These are phyloP conservation scores for Coptotermes formosanus DNA, from an alignment of 1,140 invertebrate species.

Conservation along the genomic window DNA sequence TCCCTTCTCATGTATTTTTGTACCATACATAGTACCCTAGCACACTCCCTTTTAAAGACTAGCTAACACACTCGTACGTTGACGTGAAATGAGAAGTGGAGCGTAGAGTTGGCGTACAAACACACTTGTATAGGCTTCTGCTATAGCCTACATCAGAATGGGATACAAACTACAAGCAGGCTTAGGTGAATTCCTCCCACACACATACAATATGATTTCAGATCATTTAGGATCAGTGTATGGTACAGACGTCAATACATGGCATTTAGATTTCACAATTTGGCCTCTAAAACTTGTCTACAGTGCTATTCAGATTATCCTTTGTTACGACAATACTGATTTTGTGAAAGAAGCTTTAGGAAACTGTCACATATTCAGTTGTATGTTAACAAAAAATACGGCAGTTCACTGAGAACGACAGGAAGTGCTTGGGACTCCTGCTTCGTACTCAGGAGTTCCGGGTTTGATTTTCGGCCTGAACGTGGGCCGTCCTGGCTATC, in stretches of 20 bases:
- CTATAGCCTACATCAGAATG: neutral
- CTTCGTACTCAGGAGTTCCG: no score
- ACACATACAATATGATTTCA: neutral
- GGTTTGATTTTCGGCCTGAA: no score
- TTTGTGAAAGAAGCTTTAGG: neutral
- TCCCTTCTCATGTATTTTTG: constrained; percentile 10
- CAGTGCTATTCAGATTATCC: neutral
- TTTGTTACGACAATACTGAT: neutral
- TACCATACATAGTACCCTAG: neutral
- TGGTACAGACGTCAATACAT: neutral
- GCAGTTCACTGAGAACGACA: no score
- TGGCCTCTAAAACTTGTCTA: neutral
- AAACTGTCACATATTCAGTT: no score
- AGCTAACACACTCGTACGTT: neutral
- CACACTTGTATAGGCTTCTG: neutral
- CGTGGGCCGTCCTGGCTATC: no score
- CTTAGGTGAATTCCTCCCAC: neutral
- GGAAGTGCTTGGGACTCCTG: no score
- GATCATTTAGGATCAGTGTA: neutral
- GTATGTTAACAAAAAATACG: no score
- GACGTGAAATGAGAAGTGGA: constrained; percentile 8
- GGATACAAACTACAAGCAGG: neutral
- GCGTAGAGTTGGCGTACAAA: neutral
- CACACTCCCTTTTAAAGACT: neutral
- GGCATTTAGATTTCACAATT: neutral